Conservation (phyloP, 2,113 vertebrate species). For the Callocephalon fimbriatum region DNA sequence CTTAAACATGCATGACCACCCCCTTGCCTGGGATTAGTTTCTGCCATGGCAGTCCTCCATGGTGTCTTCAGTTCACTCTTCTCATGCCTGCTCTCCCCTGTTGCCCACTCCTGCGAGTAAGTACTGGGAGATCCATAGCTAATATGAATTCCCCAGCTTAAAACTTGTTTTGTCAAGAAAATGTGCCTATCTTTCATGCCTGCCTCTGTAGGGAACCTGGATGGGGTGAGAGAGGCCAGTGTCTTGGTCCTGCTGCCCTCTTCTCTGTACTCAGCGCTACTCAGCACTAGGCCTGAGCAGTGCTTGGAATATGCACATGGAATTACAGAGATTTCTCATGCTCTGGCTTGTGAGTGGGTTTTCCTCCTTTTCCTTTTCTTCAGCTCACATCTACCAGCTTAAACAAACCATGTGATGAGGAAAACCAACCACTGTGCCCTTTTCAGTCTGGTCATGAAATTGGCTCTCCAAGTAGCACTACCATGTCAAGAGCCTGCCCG, state of each 20-base stretch:
- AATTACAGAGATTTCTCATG: neutral
- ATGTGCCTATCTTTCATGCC: neutral
- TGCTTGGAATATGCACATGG: neutral
- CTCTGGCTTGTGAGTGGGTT: neutral
- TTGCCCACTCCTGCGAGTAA: neutral
- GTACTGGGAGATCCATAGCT: neutral
- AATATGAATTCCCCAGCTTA: neutral
- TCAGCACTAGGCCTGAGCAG: neutral
- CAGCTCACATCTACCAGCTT: neutral
- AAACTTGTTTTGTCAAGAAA: neutral
- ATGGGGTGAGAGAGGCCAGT: neutral
- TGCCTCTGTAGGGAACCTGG: neutral
- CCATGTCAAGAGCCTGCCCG: neutral
- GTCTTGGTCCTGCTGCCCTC: neutral
- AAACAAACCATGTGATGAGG: neutral
- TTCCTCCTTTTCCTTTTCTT: neutral
- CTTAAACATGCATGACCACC: accelerated
- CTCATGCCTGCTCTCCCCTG: neutral
- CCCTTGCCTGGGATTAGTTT: neutral
- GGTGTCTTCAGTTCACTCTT: neutral
- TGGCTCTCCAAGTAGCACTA: neutral
- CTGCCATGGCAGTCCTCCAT: neutral
- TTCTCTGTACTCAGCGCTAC: neutral
- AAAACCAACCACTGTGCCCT: neutral
- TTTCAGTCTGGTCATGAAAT: neutral